A percentile compares a stretch with the other conserved stretches of the same genome.
Conservation (phyloP, 2,797 vertebrate species). For the Lepus oiostolus region DNA sequence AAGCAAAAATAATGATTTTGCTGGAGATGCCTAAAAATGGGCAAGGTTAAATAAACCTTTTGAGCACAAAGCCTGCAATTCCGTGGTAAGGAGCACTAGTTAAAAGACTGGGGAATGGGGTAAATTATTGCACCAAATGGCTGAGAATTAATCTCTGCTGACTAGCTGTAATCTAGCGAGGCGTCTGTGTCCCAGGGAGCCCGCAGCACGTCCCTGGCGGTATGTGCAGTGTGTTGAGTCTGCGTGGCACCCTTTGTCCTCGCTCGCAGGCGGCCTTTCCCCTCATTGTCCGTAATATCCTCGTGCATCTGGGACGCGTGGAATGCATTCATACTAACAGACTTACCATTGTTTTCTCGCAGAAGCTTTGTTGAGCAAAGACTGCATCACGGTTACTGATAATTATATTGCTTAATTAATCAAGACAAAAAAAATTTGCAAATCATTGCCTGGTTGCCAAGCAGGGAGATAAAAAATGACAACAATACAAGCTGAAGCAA, state of each 20-base stretch:
- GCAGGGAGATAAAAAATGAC: slow-evolving; percentile 92
- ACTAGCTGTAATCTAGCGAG: slow-evolving; percentile 92
- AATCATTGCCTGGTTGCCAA: slow-evolving; percentile 92
- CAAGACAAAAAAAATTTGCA: slow-evolving; percentile 93
- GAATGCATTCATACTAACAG: slow-evolving; percentile 95
- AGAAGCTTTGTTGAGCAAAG: slow-evolving; percentile 91
- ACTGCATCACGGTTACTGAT: slow-evolving; percentile 94
- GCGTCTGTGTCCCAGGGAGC: slow-evolving; percentile 94
- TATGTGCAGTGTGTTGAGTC: slow-evolving; percentile 90
- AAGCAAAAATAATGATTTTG: slow-evolving; percentile 84
- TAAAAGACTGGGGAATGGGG: slow-evolving; percentile 91
- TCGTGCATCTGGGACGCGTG: slow-evolving; percentile 97
- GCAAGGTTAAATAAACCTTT: slow-evolving; percentile 88
- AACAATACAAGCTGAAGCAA: slow-evolving; percentile 90
- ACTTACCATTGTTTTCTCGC: slow-evolving; percentile 94
- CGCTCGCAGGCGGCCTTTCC: slow-evolving; percentile 92
- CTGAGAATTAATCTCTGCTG: slow-evolving; percentile 92
- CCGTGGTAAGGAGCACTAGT: slow-evolving; percentile 86
- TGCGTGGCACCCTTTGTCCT: slow-evolving; percentile 92
- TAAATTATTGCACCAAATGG: slow-evolving; percentile 93
- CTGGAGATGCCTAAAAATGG: slow-evolving; percentile 82
- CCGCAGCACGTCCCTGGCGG: slow-evolving; percentile 91
- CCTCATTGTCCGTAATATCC: slow-evolving; percentile 95
- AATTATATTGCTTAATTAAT: slow-evolving; percentile 99
- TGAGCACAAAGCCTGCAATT: slow-evolving; percentile 86